These are phyloP conservation scores for Sinocyclocheilus rhinocerous DNA, from an alignment of 2,113 vertebrate species.

Conservation along the genomic window DNA sequence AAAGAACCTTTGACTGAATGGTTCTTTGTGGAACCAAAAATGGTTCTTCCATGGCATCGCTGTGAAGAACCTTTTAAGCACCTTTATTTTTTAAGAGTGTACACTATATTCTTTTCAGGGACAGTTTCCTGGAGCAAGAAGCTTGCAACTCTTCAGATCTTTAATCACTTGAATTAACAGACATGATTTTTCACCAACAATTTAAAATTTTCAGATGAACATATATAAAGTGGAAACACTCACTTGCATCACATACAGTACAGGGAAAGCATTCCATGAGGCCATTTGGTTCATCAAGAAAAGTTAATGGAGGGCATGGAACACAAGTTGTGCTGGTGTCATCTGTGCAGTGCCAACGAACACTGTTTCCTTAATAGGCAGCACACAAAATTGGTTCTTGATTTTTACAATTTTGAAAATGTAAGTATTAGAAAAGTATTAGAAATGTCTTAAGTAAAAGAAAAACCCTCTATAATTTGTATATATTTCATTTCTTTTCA, in stretches of 20 bases:
- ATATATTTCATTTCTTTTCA: too few species aligned
- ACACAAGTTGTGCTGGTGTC: constrained; percentile 39
- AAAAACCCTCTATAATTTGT: too few species aligned
- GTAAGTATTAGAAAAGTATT: too few species aligned
- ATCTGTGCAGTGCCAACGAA: constrained; percentile 50
- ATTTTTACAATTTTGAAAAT: background rate
- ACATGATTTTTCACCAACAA: background rate
- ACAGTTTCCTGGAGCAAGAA: background rate
- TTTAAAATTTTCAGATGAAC: background rate
- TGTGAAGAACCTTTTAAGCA: too few species aligned
- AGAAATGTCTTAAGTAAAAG: too few species aligned
- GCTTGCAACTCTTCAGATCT: background rate
- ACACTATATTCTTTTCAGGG: background rate
- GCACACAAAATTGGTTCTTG: background rate
- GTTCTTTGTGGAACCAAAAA: too few species aligned
- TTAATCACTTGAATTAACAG: background rate
- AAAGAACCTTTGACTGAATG: too few species aligned
- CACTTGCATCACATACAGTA: constrained; percentile 50
- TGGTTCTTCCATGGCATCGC: too few species aligned
- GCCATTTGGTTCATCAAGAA: constrained; percentile 35
- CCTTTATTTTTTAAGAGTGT: background rate
- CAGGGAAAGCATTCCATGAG: constrained; percentile 37
- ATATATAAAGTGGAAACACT: background rate
- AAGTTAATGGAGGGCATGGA: constrained; percentile 47
- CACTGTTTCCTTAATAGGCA: constrained; percentile 17